A percentile compares a stretch with the other conserved stretches of the same genome.
Evolutionary conservation across 2,113 vertebrate species (phyloP).

Genomic region (Oreochromis spilurus): DNA sequence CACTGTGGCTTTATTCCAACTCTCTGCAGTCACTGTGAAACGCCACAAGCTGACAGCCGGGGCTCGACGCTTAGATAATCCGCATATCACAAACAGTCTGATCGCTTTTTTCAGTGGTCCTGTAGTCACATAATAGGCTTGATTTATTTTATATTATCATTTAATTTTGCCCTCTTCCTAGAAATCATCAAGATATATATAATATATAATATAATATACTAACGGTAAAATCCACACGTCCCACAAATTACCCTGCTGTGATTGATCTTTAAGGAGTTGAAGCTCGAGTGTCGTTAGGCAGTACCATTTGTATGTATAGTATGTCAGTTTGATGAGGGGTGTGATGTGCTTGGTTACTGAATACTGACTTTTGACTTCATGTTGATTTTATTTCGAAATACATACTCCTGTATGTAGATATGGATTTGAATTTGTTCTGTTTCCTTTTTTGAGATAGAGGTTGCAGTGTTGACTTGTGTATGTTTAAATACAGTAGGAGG

Average conservation of each 20-base stretch:
- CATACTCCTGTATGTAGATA: constrained; percentile 36
- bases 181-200: neutral
- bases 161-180: neutral
- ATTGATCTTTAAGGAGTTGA: constrained; percentile 17
- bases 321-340: constrained; percentile 48
- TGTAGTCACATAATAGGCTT: neutral
- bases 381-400: constrained; percentile 21
- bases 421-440: constrained; percentile 27
- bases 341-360: constrained; percentile 61
- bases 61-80: neutral
- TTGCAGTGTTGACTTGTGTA: constrained; percentile 47
- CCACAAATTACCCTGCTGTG: constrained; percentile 36
- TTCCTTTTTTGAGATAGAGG: constrained; percentile 20
- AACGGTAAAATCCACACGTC: neutral
- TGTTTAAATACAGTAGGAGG: constrained; percentile 36
- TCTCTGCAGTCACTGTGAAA: constrained; percentile 28
- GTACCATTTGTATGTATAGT: constrained; percentile 61
- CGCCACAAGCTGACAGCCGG: neutral
- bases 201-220: neutral
- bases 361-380: constrained; percentile 48
- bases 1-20: constrained; percentile 43
- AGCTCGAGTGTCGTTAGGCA: constrained; percentile 35
- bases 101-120: neutral
- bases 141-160: neutral
- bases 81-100: neutral